Percentiles rank a stretch among this genome's conserved stretches.
phyloP scores from a whole-genome alignment of 2,888 invertebrate species.

The Hemicrepidius hirtus region DNA sequence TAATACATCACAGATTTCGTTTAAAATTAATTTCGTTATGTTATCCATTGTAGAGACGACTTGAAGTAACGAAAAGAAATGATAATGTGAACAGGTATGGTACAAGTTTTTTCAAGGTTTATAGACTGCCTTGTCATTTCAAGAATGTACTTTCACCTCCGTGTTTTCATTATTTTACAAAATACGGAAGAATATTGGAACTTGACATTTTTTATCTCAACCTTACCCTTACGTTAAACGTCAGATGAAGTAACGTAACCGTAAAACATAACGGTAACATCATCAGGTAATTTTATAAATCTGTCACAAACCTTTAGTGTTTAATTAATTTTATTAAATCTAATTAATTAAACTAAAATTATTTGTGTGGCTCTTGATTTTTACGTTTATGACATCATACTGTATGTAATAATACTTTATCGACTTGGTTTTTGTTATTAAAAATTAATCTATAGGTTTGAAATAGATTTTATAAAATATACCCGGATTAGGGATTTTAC shows the following conservation, averaged over 20 bases:
- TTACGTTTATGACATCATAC: no score
- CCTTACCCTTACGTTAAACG: slow-evolving; percentile 14
- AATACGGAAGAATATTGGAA: not conserved
- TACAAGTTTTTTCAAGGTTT: slow-evolving; percentile 33
- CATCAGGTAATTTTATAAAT: no score
- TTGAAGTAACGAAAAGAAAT: slow-evolving; percentile 3
- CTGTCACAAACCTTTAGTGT: no score
- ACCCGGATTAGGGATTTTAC: no score
- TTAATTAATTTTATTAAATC: no score
- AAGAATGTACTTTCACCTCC: slow-evolving; percentile 33
- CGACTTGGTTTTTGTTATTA: no score
- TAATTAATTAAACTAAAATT: no score
- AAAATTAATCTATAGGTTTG: no score
- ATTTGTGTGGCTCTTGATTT: no score
- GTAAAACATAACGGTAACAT: no score
- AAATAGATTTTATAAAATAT: no score
- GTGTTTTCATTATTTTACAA: not conserved
- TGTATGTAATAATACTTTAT: no score
- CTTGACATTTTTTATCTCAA: not conserved
- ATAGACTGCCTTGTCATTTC: slow-evolving; percentile 19
- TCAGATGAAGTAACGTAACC: not conserved
- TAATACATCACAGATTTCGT: slow-evolving; percentile 80
- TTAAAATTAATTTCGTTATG: slow-evolving; percentile 56
- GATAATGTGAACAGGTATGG: slow-evolving; percentile 26
- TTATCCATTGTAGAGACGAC: slow-evolving; percentile 44